Conservation (phyloP, 1,140 invertebrate genomes). For the Sesamia nonagrioides region DNA sequence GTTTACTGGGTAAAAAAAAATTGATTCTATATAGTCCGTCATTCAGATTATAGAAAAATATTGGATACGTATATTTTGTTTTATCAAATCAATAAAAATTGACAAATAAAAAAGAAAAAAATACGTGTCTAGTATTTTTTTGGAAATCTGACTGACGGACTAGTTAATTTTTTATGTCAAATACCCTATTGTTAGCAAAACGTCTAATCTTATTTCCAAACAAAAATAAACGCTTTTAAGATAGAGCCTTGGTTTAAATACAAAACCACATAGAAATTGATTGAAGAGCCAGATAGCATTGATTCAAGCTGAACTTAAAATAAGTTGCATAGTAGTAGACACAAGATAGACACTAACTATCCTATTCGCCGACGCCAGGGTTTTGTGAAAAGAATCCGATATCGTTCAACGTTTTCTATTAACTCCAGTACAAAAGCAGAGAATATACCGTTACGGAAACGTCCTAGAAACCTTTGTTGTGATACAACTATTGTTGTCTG, state of each 20-base stretch:
- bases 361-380: constrained; percentile 39
- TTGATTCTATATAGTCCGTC: too few species aligned
- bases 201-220: too few species aligned
- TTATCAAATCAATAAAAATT: too few species aligned
- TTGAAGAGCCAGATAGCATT: too few species aligned
- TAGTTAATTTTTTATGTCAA: too few species aligned
- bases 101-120: not conserved
- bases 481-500: constrained; percentile 66
- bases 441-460: constrained; percentile 75
- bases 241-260: not conserved
- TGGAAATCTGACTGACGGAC: too few species aligned
- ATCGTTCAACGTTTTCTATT: constrained; percentile 65
- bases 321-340: constrained; percentile 47
- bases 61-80: too few species aligned
- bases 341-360: constrained; percentile 51
- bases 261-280: not conserved
- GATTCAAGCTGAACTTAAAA: constrained; percentile 27
- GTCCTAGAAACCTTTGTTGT: constrained; percentile 77
- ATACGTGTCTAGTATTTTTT: too few species aligned
- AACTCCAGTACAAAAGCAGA: constrained; percentile 65
- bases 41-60: too few species aligned
- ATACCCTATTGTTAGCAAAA: not conserved
- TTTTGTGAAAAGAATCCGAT: constrained; percentile 60
- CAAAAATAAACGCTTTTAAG: not conserved
- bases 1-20: too few species aligned